A percentile compares a stretch with the other conserved stretches of the same genome.
Conservation (phyloP, 2,888 invertebrate genomes). For the Pristionchus arcanus region DNA sequence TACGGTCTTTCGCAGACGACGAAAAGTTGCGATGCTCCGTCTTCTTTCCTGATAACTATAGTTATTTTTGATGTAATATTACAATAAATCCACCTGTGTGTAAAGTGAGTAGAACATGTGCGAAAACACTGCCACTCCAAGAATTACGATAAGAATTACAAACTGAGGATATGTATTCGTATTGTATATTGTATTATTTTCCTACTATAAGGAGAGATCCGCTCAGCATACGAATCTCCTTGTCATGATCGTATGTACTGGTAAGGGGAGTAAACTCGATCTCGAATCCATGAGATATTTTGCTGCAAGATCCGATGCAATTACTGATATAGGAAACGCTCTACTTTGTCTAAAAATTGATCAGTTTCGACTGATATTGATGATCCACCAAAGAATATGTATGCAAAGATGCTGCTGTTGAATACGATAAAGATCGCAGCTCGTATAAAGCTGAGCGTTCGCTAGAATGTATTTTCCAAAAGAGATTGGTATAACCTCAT, state of each 20-base stretch:
- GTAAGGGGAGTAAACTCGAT: background rate
- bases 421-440: background rate
- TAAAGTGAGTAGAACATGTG: constrained; percentile 5
- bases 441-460: background rate
- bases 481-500: too few species aligned
- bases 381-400: background rate
- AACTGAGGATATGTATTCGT: background rate
- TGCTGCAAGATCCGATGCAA: background rate
- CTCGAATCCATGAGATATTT: background rate
- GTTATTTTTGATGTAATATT: background rate
- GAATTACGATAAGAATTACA: background rate
- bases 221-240: background rate
- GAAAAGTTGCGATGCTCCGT: background rate
- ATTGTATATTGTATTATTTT: background rate
- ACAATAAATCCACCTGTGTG: background rate
- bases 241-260: background rate
- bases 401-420: background rate
- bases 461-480: too few species aligned
- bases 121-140: background rate
- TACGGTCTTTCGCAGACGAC: background rate
- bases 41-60: background rate
- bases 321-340: background rate
- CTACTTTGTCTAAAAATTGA: background rate
- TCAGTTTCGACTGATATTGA: background rate
- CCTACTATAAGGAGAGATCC: background rate